Percentiles rank a stretch among this genome's conserved stretches.
These are phyloP conservation scores for Thalassophryne amazonica DNA, from an alignment of 2,797 vertebrate species.

Conservation along the genomic window DNA sequence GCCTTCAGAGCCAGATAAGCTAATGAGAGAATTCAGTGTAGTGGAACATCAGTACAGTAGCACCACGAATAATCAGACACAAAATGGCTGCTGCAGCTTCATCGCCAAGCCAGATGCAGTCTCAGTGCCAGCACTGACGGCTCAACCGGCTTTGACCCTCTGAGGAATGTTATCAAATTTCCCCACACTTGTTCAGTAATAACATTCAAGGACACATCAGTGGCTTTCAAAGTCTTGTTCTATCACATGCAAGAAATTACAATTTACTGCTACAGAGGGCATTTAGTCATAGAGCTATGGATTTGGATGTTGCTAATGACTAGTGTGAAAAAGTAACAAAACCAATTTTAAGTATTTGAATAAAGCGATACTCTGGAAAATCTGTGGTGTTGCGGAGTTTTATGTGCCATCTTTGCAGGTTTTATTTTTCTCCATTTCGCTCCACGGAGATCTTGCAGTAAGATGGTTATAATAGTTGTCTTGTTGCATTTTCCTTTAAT, in stretches of 20 bases:
- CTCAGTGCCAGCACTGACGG: slow-evolving; percentile 40
- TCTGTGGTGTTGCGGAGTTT: not conserved
- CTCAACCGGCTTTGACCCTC: slow-evolving; percentile 59
- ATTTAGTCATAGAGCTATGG: slow-evolving; percentile 23
- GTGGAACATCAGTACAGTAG: slow-evolving; percentile 66
- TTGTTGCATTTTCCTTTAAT: not conserved
- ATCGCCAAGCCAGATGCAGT: slow-evolving; percentile 45
- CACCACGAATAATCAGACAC: slow-evolving; percentile 69
- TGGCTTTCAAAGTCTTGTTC: slow-evolving; percentile 54
- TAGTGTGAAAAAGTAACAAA: slow-evolving; percentile 21
- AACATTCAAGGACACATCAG: slow-evolving; percentile 61
- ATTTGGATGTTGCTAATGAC: slow-evolving; percentile 22
- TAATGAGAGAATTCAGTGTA: slow-evolving; percentile 72
- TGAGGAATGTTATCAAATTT: slow-evolving; percentile 70
- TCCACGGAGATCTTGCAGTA: too few species aligned
- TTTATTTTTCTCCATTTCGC: too few species aligned
- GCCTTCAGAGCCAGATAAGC: slow-evolving; percentile 68
- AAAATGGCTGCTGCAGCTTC: slow-evolving; percentile 63
- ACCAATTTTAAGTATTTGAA: not conserved
- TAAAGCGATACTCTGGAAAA: not conserved
- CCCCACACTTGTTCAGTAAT: slow-evolving; percentile 61
- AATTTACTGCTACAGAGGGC: slow-evolving; percentile 38
- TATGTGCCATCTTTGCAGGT: not conserved
- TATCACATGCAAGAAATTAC: slow-evolving; percentile 43
- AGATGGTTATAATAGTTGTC: not conserved